Conservation (phyloP, 1,140 invertebrate species). For the Muscidifurax raptorellus region DNA sequence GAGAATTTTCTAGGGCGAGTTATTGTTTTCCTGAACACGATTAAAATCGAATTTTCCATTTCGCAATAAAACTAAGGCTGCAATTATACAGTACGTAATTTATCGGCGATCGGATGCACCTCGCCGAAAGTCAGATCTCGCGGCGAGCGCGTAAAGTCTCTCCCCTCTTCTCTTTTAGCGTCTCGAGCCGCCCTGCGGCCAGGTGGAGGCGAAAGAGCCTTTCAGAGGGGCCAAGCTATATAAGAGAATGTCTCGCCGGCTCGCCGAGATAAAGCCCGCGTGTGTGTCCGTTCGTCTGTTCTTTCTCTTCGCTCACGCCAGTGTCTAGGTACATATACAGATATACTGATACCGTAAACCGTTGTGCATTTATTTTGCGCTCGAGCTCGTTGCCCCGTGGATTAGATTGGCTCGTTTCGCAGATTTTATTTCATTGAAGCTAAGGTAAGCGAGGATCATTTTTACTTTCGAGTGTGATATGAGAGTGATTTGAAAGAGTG, state of each 20-base stretch:
- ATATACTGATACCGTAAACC: background rate
- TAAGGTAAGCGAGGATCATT: background rate
- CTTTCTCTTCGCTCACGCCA: background rate
- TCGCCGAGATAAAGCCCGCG: constrained; percentile 72
- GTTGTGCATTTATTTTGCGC: background rate
- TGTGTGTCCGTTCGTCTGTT: constrained; percentile 63
- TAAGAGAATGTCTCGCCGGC: constrained; percentile 71
- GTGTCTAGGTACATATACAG: background rate
- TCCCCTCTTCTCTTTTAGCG: constrained; percentile 51
- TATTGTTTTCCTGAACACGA: too few relatives aligned
- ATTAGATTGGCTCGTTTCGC: background rate
- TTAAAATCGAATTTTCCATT: too few relatives aligned
- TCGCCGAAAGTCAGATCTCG: constrained; percentile 22
- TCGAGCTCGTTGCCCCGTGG: background rate
- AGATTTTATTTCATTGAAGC: background rate
- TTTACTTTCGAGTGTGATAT: background rate
- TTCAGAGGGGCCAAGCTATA: constrained; percentile 72
- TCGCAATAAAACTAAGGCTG: too few relatives aligned
- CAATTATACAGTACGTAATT: too few relatives aligned
- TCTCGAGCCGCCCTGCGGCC: constrained; percentile 39
- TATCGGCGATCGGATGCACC: background rate
- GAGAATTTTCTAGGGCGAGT: background rate
- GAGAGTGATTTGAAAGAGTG: background rate
- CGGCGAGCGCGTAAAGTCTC: background rate
- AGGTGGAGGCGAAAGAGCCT: constrained; percentile 69